Base-by-base conservation (phyloP, 2,888 invertebrate genomes). In the Morpho deidamia region DNA sequence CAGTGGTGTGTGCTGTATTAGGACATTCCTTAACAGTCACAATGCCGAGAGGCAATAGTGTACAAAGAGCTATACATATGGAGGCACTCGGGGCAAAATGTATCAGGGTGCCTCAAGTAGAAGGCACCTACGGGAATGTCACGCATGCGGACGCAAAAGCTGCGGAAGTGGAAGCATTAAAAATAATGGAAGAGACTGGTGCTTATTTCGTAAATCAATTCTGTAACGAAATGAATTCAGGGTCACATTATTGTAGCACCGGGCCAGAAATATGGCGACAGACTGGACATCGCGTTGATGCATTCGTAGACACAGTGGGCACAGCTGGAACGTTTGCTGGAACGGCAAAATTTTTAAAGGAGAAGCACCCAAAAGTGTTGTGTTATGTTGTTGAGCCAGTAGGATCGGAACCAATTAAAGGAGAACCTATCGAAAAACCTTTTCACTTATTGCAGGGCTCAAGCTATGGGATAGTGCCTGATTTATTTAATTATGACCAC, bases 261-360 rank as follows among this genome's bases (percentile, higher is more conserved):
- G 88, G 88, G 0, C 88, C 88, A 4, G 88, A 89, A 64, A 88
- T 89, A 59, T 89, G 88, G 88, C 74, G 67, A 46, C 88, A 89
- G 58, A 84, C 87, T 7, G 88, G 88, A 8, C 79, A 83, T 32
- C 83, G 64, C 2, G 77, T 89, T 1, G 85, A 89, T 47, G 88
- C 76, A 1, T 88, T 87, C 51, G 69, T 88, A 9, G 83, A 83
- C 0, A 77, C 85, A 3, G 83, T 88, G 1, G 88, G 88, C 1
- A 89, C 88, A 0, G 82, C 82, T 0, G 88, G 88, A 0, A 85
- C 86, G 0, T 88, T 88, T 52, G 71, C 74, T 5, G 14, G 14
- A 1, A 14, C 14, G 4, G 1, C 14, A 14, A 14, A 14, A 14
- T 14, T 14, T 14, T 14, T 89, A 47, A 89, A 88, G 55, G 84